A percentile compares a stretch with the other conserved stretches of the same genome.
Conservation (phyloP, 2,113 vertebrate genomes). For the Eudyptes chrysolophus region DNA sequence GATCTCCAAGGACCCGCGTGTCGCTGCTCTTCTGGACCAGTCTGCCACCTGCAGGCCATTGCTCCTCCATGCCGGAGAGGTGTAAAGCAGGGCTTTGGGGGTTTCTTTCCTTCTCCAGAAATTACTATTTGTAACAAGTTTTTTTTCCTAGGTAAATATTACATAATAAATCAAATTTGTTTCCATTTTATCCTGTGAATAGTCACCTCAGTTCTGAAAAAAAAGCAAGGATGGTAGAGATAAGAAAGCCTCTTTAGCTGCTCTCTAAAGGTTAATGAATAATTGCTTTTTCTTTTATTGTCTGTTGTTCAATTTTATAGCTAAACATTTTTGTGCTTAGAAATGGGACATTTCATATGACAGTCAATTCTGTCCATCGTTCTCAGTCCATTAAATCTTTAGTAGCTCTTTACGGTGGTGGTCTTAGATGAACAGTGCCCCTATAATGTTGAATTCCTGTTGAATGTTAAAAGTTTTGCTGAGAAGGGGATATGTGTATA, state of each 20-base stretch:
- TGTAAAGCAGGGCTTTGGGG: not conserved
- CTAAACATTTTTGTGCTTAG: not conserved
- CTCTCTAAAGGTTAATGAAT: not conserved
- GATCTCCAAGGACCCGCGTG: accelerated
- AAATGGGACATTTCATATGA: not conserved
- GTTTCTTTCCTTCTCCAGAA: not conserved
- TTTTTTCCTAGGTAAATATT: not conserved
- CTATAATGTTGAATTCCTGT: not conserved
- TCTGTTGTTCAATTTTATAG: not conserved
- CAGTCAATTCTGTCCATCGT: not conserved
- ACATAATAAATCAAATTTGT: not conserved
- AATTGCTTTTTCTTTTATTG: not conserved
- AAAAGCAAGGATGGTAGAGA: not conserved
- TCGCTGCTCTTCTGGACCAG: not conserved
- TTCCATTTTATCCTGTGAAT: not conserved
- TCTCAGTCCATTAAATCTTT: not conserved
- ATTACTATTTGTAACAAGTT: not conserved
- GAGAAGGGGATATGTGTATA: not conserved
- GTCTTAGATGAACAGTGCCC: not conserved
- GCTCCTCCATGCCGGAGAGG: not conserved
- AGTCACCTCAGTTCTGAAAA: not conserved
- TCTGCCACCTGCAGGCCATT: constrained; percentile 51
- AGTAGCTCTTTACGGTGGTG: not conserved
- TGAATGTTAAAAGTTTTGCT: not conserved
- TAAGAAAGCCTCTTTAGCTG: not conserved